Evolutionary conservation across 2,888 invertebrate genomes (phyloP), one percentile per base, ranked within the genome.

Genomic region (Torymus auratus): DNA sequence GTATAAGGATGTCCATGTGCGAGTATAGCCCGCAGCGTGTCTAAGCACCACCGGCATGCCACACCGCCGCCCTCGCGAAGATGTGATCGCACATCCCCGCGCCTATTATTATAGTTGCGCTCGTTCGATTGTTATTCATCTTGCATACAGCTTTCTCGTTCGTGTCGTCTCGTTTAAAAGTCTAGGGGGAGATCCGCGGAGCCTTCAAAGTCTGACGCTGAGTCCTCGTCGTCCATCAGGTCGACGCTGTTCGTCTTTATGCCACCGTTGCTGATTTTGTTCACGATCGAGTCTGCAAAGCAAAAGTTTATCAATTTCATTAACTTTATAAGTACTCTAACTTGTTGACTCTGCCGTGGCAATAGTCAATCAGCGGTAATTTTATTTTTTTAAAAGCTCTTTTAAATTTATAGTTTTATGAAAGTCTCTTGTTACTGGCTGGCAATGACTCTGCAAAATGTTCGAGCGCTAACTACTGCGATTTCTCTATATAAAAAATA

Each of bases 141-240:
- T 58, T 56, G n/a, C 12, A 56, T 70, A 50, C 28, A 41, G n/a
- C 10, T n/a, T 28, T 23, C 50, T 10, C 11, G n/a, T 10, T 61
- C 53, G 15, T 17, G 62, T 4, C 15, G 41, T 41, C 41, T 41
- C 41, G 41, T 50, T 93, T 94, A 96, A 90, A 95, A 95, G 91
- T 95, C 95, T 87, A 95, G 91, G 83, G 95, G 94, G 91, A 94
- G 94, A 92, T 96, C 94, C 88, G 96, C 94, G 85, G 95, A 95
- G 82, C 96, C 95, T 90, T 96, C 96, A 88, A 94, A 91, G 87
- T 94, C 94, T 86, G 95, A 94, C 81, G 93, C 92, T 75, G 93
- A 93, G 84, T 94, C 95, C 88, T 96, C 96, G 90, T 96, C 96
- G 89, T 96, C 95, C 87, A 95, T 95, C 77, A 93, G 93, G 85